Evolutionary conservation across 2,113 vertebrate genomes (phyloP).

Genomic region (Euleptes europaea): DNA sequence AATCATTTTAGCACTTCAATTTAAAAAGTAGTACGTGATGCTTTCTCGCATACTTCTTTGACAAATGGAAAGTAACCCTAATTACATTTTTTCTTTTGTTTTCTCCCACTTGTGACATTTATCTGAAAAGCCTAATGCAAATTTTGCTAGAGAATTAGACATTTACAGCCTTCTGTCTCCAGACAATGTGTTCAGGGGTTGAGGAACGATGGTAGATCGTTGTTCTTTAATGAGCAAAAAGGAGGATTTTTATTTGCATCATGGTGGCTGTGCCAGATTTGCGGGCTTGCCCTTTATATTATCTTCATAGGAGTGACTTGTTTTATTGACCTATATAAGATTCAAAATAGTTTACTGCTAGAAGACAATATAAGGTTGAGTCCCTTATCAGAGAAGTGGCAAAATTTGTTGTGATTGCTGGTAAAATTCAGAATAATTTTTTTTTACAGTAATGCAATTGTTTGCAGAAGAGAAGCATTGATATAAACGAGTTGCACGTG

Average conservation of each 20-base stretch:
- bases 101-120: neutral
- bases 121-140: neutral
- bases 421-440: neutral
- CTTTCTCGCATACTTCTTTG: slow-evolving; percentile 49
- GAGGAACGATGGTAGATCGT: neutral
- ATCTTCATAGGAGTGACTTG: neutral
- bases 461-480: neutral
- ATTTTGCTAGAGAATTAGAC: neutral
- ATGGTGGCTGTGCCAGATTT: neutral
- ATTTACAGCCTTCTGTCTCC: neutral
- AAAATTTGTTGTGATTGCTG: neutral
- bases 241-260: neutral
- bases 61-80: slow-evolving; percentile 7
- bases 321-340: neutral
- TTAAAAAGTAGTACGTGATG: slow-evolving; percentile 50
- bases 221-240: neutral
- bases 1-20: neutral
- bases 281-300: neutral
- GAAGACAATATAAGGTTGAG: neutral
- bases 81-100: neutral
- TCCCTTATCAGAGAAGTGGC: neutral
- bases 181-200: neutral
- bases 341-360: neutral
- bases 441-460: neutral
- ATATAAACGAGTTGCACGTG: neutral